Percentiles rank a stretch among this genome's conserved stretches.
phyloP scores from a whole-genome alignment of 2,888 invertebrate species.

The Leptopilina syphax region DNA sequence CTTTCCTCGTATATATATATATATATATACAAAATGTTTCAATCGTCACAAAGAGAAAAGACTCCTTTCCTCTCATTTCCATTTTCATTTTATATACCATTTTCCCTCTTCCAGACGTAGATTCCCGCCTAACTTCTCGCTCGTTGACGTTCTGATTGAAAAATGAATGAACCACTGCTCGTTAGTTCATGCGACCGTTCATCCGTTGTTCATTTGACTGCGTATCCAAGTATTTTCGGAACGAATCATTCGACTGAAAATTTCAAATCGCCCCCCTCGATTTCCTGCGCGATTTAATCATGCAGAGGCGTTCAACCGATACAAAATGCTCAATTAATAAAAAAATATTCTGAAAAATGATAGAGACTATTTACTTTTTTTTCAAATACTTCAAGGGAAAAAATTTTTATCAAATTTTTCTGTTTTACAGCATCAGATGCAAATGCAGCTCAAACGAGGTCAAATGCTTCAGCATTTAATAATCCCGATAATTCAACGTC shows the following conservation, averaged over 20 bases:
- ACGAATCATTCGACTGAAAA: constrained; percentile 25
- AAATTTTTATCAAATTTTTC: neutral
- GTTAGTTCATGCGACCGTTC: constrained; percentile 37
- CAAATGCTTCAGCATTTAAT: constrained; percentile 69
- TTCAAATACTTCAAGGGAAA: neutral
- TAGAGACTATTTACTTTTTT: neutral
- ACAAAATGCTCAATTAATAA: constrained; percentile 30
- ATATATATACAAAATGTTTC: neutral
- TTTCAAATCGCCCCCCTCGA: constrained; percentile 43
- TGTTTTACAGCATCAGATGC: constrained; percentile 71
- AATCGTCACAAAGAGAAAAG: neutral
- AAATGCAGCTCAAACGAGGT: constrained; percentile 67
- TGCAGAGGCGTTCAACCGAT: constrained; percentile 39
- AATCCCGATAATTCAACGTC: constrained; percentile 64
- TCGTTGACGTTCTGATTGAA: constrained; percentile 56
- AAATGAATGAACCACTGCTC: constrained; percentile 55
- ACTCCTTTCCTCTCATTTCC: constrained; percentile 31
- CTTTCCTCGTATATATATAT: neutral
- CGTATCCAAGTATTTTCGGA: constrained; percentile 45
- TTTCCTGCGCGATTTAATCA: constrained; percentile 41
- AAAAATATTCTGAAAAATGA: neutral
- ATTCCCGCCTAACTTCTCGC: constrained; percentile 33
- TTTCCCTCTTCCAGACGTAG: constrained; percentile 43
- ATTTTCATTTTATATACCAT: constrained; percentile 37
- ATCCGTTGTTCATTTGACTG: constrained; percentile 45